These are phyloP conservation scores for Coptodon rendalli DNA, from an alignment of 2,113 vertebrate genomes.

Conservation along the genomic window DNA sequence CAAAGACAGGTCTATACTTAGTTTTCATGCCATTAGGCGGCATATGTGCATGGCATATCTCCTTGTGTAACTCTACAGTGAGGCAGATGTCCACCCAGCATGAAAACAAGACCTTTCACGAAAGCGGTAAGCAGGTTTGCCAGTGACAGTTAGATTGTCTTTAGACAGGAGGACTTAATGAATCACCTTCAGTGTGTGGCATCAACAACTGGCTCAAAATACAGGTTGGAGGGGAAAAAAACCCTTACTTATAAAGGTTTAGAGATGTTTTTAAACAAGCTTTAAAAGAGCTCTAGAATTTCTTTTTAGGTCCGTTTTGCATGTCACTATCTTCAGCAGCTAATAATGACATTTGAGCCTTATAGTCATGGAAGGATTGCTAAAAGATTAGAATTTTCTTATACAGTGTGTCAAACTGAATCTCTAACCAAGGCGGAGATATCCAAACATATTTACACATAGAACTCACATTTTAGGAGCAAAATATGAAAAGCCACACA, in stretches of 20 bases:
- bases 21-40: slow-evolving; percentile 2
- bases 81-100: slow-evolving; percentile 56
- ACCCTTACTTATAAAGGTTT: neutral
- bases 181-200: slow-evolving; percentile 14
- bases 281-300: neutral
- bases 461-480: neutral
- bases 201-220: slow-evolving; percentile 11
- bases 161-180: slow-evolving; percentile 25
- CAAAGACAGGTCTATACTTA: slow-evolving; percentile 29
- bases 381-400: neutral
- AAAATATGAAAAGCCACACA: neutral
- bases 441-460: neutral
- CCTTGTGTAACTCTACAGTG: slow-evolving; percentile 27
- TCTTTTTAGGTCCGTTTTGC: neutral
- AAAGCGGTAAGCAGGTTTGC: slow-evolving; percentile 16
- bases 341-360: neutral
- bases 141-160: slow-evolving; percentile 38
- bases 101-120: slow-evolving; percentile 42
- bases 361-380: neutral
- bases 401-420: neutral
- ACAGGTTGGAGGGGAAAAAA: neutral
- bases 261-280: neutral
- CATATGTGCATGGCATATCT: slow-evolving; percentile 37
- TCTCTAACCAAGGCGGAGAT: neutral
- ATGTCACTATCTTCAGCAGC: neutral